phyloP scores from a whole-genome alignment of 2,888 invertebrate species.

The Tipula helvola region DNA sequence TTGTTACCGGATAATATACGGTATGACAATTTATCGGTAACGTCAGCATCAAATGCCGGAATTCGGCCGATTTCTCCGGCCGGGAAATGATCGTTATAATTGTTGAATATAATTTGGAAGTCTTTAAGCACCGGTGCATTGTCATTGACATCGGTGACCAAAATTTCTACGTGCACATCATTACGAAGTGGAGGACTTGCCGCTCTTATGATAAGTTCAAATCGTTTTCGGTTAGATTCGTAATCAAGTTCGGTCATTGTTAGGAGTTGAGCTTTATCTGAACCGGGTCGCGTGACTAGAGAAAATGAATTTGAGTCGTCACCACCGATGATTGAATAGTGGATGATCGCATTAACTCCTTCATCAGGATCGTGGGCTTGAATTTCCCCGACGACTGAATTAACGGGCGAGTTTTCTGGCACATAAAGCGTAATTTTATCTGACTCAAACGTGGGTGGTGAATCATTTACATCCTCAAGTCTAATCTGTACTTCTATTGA shows the following conservation, averaged over 20 bases:
- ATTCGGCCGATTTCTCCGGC: constrained; percentile 82
- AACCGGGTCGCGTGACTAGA: constrained; percentile 65
- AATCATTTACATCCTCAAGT: constrained; percentile 81
- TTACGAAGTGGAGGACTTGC: constrained; percentile 81
- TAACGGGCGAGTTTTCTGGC: constrained; percentile 92
- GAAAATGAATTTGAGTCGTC: constrained; percentile 81
- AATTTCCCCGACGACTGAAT: constrained; percentile 84
- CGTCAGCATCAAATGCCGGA: constrained; percentile 91
- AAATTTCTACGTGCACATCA: constrained; percentile 75
- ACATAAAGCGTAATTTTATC: constrained; percentile 81
- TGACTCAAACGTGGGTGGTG: constrained; percentile 78
- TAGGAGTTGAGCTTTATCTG: constrained; percentile 74
- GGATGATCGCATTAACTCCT: constrained; percentile 79
- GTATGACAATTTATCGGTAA: constrained; percentile 71
- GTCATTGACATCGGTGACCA: constrained; percentile 90
- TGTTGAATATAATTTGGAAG: constrained; percentile 90
- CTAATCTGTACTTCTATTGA: constrained; percentile 62
- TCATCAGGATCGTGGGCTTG: constrained; percentile 87
- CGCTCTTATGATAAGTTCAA: constrained; percentile 77
- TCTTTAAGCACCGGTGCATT: constrained; percentile 86
- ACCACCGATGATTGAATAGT: constrained; percentile 89
- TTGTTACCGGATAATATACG: constrained; percentile 84
- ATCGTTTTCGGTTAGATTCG: constrained; percentile 85
- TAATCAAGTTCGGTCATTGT: constrained; percentile 90
- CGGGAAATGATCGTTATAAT: constrained; percentile 87